Evolutionary conservation across 92 coral and sea anemone genomes (phyloP).

Genomic region (Porites cylindrica): DNA sequence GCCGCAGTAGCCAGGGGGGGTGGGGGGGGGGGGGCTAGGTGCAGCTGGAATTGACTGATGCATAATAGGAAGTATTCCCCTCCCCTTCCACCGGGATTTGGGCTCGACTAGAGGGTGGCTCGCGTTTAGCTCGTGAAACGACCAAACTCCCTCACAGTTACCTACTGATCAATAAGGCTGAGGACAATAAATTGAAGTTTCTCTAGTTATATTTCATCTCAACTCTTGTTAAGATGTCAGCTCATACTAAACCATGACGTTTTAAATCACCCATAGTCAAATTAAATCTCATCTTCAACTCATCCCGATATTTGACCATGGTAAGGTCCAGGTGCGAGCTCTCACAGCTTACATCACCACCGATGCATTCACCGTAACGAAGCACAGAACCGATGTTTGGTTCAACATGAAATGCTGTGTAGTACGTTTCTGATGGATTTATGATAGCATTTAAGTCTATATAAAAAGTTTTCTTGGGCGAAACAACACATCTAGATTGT

Average conservation of each 20-base stretch:
- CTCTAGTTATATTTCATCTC: background rate
- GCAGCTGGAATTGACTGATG: too few relatives aligned
- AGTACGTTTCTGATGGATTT: slow-evolving; percentile 18
- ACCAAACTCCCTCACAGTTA: too few relatives aligned
- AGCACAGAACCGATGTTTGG: slow-evolving; percentile 35
- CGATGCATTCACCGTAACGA: slow-evolving; percentile 29
- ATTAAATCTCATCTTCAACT: slow-evolving; percentile 31
- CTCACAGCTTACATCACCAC: slow-evolving; percentile 6
- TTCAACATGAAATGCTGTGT: background rate
- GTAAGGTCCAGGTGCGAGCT: slow-evolving; percentile 31
- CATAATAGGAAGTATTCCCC: too few relatives aligned
- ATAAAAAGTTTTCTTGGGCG: slow-evolving; percentile 20
- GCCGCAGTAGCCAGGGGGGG: too few relatives aligned
- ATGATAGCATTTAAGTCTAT: slow-evolving; percentile 32
- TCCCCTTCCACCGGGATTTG: too few relatives aligned
- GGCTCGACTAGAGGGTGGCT: too few relatives aligned
- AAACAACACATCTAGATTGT: slow-evolving; percentile 25
- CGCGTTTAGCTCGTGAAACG: too few relatives aligned
- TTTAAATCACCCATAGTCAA: slow-evolving; percentile 6
- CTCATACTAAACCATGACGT: background rate
- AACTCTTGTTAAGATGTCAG: background rate
- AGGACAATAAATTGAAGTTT: background rate
- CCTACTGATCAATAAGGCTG: too few relatives aligned
- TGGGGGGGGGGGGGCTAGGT: too few relatives aligned
- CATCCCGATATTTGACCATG: slow-evolving; percentile 43